Conservation (phyloP, 53 echinoderm and acorn worm species). For the Holothuria scabra region DNA sequence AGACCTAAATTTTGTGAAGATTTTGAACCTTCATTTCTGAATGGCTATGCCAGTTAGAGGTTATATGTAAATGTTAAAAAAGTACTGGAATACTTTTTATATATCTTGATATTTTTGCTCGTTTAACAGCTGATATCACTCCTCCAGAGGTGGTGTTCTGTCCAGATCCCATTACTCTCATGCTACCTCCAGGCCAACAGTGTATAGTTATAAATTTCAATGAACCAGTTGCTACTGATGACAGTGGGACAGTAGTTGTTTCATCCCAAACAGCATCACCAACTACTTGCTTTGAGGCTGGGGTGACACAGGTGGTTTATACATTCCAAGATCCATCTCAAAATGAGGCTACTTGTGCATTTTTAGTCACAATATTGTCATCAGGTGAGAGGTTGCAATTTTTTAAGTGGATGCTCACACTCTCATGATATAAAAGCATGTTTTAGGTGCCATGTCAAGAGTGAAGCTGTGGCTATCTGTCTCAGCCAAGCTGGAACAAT, state of each 20-base stretch:
- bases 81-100: no score
- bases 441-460: no score
- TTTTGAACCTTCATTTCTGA: no score
- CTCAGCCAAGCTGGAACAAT: no score
- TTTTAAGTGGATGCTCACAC: no score
- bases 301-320: slow-evolving; percentile 64
- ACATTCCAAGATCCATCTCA: slow-evolving; percentile 57
- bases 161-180: slow-evolving; percentile 29
- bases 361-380: slow-evolving; percentile 45
- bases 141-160: slow-evolving; percentile 48
- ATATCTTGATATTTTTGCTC: background rate
- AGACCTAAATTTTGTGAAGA: no score
- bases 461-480: no score
- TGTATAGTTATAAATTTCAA: slow-evolving; percentile 13
- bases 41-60: no score
- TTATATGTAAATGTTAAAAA: no score
- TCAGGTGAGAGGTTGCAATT: no score
- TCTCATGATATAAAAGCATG: no score
- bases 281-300: slow-evolving; percentile 37
- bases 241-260: background rate
- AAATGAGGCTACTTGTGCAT: slow-evolving; percentile 57
- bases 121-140: slow-evolving; percentile 17
- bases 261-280: background rate
- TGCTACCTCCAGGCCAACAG: slow-evolving; percentile 10
- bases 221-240: slow-evolving; percentile 24